Evolutionary conservation across 2,797 vertebrate genomes (phyloP), one percentile per base, ranked within the genome.

Genomic region (Enteromius trimaculatus): DNA sequence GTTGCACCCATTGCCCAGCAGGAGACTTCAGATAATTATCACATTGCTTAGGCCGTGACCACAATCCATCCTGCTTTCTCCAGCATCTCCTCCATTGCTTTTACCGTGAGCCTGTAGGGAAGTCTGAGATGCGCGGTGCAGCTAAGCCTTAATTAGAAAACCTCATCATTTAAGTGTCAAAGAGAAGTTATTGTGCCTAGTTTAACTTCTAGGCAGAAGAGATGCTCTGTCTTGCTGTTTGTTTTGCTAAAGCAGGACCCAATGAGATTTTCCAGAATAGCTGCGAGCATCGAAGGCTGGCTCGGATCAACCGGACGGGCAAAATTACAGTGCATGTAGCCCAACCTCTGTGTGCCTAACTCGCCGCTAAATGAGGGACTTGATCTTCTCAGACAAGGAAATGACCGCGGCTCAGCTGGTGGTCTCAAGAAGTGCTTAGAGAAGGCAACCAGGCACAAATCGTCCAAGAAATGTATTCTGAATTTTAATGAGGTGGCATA

Each of bases 381-480:
- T 83, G 80, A 82, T 83, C 84, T 75, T 69, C 76, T 77, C 17
- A 68, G 77, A 87, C 81, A 85, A 84, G 84, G 34, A 80, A 82
- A 70, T 83, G 70, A 80, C 74, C 49, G 13, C 2, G 8, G 83
- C 51, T 66, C 72, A 74, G 83, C 68, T 86, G 69, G 75, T 39
- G 62, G 49, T 79, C 76, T 51, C 47, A 19, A 71, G 26, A 31
- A 31, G 49, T 75, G 66, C 81, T 84, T 75, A 21, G 60, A 83
- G 47, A 69, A 87, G 31, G 80, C 76, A 72, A 75, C 65, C 31
- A 60, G 74, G 71, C 39, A 62, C 69, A 88, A 77, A 88, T 86
- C 84, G 68, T 78, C 26, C 14, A 23, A 44, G 68, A 77, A 79
- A 84, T 66, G 49, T 69, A 60, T 76, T 80, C 75, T 26, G 55